Base-by-base conservation (phyloP, 2,888 invertebrate genomes). In the Lasioglossum morio region DNA sequence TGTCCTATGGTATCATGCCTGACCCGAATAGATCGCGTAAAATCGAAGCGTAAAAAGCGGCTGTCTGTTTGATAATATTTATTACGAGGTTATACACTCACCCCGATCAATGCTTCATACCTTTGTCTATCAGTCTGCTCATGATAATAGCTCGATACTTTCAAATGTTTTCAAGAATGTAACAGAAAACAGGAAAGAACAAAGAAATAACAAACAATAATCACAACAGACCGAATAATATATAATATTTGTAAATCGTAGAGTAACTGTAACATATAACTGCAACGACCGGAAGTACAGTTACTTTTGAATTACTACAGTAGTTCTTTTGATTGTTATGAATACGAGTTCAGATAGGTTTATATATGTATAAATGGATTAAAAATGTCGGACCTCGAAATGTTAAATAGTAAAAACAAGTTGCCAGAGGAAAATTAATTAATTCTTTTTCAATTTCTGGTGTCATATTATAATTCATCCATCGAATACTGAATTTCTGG, bases 11-110 rank as follows among this genome's bases (percentile, higher is more conserved):
- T 46, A 72, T 72, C 72, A 1, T 27, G 27, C 27, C 19, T 72
- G 19, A 72, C 30, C 46, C 46, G 72, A 48, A 48, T 72, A 72
- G 30, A 48, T 30, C 10, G 48, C 30, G 30, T 48, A 72, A 46
- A 72, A 30, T 72, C 34, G 23, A 48, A 72, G 12, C 40, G 7
- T 40, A 40, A 70, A 40, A 40, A 23, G 12, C 5, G 12, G n/a
- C 12, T n/a, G n/a, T 37, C 40, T 2, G n/a, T 70, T 70, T 7
- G 14, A 70, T 70, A 12, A 10, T 69, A 37, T 10, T 70, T 5
- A 40, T 40, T 70, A 70, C 14, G 37, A 70, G 70, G 70, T 70
- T 37, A 70, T 70, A 70, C 16, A 46, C 70, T 37, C n/a, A 70
- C 70, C n/a, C 70, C n/a, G 1, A 37, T 70, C 70, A 70, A 70